Evolutionary conservation across 2,113 vertebrate genomes (phyloP).

Genomic region (Fregetta grallaria): DNA sequence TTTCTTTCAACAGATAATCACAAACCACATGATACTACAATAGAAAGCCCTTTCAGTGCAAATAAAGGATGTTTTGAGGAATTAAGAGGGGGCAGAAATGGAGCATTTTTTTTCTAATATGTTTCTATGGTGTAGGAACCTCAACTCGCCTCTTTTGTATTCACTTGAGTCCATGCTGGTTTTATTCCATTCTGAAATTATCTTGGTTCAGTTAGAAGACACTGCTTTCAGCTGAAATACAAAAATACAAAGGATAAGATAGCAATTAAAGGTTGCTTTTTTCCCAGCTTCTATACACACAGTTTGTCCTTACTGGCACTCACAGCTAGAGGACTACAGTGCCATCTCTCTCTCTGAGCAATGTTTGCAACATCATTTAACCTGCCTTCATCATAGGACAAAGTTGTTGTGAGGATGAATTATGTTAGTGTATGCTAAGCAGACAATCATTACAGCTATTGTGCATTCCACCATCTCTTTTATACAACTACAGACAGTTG

Average conservation of each 20-base stretch:
- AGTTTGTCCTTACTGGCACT: background rate
- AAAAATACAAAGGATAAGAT: background rate
- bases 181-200: background rate
- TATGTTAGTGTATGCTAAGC: background rate
- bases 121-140: background rate
- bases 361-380: slow-evolving; percentile 9
- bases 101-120: background rate
- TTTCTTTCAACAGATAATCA: background rate
- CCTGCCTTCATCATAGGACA: background rate
- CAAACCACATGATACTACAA: background rate
- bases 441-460: background rate
- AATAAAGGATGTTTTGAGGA: background rate
- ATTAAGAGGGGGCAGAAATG: background rate
- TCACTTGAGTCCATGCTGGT: background rate
- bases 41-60: background rate
- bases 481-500: background rate
- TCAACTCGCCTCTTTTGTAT: background rate
- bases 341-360: slow-evolving; percentile 6
- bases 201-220: background rate
- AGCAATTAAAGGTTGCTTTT: background rate
- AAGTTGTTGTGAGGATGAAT: background rate
- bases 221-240: background rate
- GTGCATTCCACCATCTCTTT: background rate
- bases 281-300: background rate
- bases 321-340: slow-evolving; percentile 12